Evolutionary conservation across 2,797 vertebrate species (phyloP), one percentile per base, ranked within the genome.

Genomic region (Gymnothorax javanicus): DNA sequence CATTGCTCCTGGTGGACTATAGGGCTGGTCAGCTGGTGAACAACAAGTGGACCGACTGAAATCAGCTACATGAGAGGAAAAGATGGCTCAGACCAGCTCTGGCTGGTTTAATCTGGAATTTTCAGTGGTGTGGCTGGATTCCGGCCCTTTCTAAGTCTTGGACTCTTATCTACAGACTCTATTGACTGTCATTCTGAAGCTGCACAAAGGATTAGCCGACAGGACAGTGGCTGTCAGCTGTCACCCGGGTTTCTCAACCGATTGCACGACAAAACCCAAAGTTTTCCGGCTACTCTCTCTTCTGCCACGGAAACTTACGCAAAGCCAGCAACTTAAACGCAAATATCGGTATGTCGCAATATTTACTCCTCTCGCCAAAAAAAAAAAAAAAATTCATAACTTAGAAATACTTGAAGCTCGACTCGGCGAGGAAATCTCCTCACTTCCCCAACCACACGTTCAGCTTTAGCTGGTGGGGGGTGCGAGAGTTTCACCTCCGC

Each of bases 111-210:
- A 62, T 15, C 59, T 20, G 59, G 59, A 60, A 60, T 62, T 62
- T 62, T 62, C 59, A 62, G 59, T 0, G 3, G 59, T 4, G 59
- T 20, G 56, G 43, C 58, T 75, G 75, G 86, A 84, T 83, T 83
- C 83, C 56, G 83, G 67, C 67, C 33, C 82, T 84, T 75, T n/a
- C 86, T 83, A 87, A 84, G 56, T 67, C 67, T 62, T 54, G 58
- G 82, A 64, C 71, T 84, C 82, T 87, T 87, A 87, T 87, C 86
- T 87, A 23, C 50, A 20, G 56, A 84, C 59, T 60, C 82, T 58
- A 84, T 84, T 87, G 82, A 87, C 86, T 60, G 82, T 54, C 86
- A 84, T 87, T 84, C 54, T 73, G 33, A 84, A 33, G 67, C 82
- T 87, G 20, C 69, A 75, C 60, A 87, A 33, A 87, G 86, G 82